Base-by-base conservation (phyloP, 2,888 invertebrate genomes). In the Acanthoscelides obtectus region DNA sequence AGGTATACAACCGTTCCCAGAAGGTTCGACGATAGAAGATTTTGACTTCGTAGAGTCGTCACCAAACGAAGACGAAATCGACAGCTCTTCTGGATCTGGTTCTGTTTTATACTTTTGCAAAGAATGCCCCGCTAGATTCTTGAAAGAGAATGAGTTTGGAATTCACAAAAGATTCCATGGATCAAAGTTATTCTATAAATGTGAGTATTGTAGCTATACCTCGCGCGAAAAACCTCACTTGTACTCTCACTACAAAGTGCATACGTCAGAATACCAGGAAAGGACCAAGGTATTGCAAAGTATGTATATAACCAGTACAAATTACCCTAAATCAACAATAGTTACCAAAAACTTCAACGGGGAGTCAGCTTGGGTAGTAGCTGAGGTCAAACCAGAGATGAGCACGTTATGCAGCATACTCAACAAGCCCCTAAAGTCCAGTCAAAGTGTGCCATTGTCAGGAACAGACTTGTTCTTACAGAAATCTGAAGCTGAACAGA, bases 101-200 rank as follows among this genome's bases (percentile, higher is more conserved):
- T 77, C 77, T 80, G 82, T 87, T 5, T 83, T 94, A 71, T 91
- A 91, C 80, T 94, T 93, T 81, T 96, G 96, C 83, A 88, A 89
- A 73, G 90, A 92, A 78, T 96, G 96, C 83, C 96, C 96, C 0
- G 94, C 95, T 0, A 89, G 95, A 81, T 96, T 92, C 85, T 90
- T 94, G 74, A 91, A 90, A 77, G 91, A 91, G 75, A 89, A 89
- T 79, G 95, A 96, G 83, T 86, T 93, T 71, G 88, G 88, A 72
- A 90, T 91, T 73, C 96, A 96, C 80, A 86, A 90, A 74, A 88
- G 91, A 25, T 92, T 91, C 81, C 94, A 94, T 82, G 88, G 89
- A 70, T 86, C 89, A 25, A 85, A 88, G 69, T 86, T 90, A 75
- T 86, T 89, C 12, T 90, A 90, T 80, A 89, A 91, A 75, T 96